Conservation (phyloP, 1,140 invertebrate genomes). For the Augochlora pura region DNA sequence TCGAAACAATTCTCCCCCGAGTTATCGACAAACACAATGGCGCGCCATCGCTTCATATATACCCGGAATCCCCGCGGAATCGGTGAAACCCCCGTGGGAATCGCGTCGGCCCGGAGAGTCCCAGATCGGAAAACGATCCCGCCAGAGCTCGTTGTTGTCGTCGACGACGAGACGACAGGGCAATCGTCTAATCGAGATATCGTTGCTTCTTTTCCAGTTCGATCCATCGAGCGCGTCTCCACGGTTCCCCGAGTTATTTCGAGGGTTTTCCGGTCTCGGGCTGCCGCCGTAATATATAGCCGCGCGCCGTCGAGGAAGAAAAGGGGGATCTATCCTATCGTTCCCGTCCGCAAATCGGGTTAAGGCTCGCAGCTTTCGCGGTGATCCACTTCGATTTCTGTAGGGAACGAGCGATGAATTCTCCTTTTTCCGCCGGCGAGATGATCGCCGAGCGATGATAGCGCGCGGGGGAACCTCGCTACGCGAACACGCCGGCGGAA, state of each 20-base stretch:
- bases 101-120: background rate
- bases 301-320: conserved; percentile 7
- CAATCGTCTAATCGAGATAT: conserved; percentile 40
- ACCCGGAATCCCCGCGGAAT: too few relatives aligned
- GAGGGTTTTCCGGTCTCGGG: conserved; percentile 34
- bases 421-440: conserved; percentile 1
- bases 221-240: conserved; percentile 15
- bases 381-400: conserved; percentile 51
- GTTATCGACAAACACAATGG: too few relatives aligned
- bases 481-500: background rate
- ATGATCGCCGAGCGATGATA: conserved; percentile 6
- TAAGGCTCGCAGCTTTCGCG: conserved; percentile 39
- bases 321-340: background rate
- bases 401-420: conserved; percentile 22
- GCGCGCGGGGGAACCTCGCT: background rate
- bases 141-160: conserved; percentile 18
- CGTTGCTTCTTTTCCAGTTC: conserved; percentile 17
- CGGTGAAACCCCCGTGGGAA: conserved; percentile 1
- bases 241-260: conserved; percentile 44
- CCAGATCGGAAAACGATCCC: background rate
- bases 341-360: conserved; percentile 44
- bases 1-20: too few relatives aligned
- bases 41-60: too few relatives aligned
- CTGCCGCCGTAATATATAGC: conserved; percentile 32
- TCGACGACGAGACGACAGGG: conserved; percentile 37